Conservation (phyloP, 2,113 vertebrate species). For the Rafetus swinhoei region DNA sequence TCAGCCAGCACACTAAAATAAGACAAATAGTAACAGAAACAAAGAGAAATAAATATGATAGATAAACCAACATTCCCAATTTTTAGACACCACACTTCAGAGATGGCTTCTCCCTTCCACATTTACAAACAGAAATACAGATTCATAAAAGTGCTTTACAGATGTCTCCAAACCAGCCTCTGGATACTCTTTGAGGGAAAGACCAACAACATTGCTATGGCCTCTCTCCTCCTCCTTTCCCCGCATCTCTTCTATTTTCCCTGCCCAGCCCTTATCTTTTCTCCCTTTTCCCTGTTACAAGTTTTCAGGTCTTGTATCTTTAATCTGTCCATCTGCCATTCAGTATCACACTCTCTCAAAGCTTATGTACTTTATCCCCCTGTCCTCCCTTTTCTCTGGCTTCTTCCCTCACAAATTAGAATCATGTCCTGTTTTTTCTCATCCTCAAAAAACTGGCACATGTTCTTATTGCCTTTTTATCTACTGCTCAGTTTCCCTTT, state of each 20-base stretch:
- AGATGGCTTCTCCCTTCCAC: conserved; percentile 17
- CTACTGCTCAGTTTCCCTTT: not conserved
- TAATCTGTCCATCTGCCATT: conserved; percentile 16
- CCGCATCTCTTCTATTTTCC: not conserved
- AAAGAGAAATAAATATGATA: conserved; percentile 20
- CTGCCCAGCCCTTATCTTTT: not conserved
- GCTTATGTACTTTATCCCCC: not conserved
- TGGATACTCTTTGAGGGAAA: conserved; percentile 20
- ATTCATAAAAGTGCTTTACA: conserved; percentile 33
- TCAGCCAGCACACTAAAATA: conserved; percentile 25
- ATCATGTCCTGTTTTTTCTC: conserved; percentile 22
- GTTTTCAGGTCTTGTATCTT: not conserved
- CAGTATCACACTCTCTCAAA: not conserved
- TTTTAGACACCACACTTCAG: conserved; percentile 30
- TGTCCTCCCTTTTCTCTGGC: not conserved
- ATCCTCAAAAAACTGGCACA: not conserved
- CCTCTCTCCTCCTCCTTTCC: conserved; percentile 12
- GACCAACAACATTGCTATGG: not conserved
- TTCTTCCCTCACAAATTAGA: not conserved
- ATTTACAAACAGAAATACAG: not conserved
- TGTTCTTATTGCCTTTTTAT: not conserved
- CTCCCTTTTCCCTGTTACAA: conserved; percentile 24
- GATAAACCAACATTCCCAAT: conserved; percentile 43
- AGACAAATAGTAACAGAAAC: conserved; percentile 22
- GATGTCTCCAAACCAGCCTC: conserved; percentile 10